These are phyloP conservation scores for Perdix hodgsoniae DNA, from an alignment of 2,797 vertebrate species.

Conservation along the genomic window DNA sequence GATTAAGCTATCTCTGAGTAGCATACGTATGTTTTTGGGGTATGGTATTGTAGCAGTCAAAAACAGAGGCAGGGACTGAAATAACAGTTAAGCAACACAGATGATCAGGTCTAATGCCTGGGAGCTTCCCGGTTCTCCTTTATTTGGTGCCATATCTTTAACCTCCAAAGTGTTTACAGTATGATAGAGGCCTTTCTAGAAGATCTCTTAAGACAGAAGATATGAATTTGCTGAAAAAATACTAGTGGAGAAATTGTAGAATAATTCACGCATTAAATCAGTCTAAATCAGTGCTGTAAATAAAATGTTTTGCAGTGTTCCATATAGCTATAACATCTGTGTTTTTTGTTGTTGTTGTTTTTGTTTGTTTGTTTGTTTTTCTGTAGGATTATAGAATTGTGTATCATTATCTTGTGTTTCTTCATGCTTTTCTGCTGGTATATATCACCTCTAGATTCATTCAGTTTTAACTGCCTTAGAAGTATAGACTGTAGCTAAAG, in stretches of 20 bases:
- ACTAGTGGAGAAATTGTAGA: not conserved
- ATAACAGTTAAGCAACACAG: not conserved
- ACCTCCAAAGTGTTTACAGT: not conserved
- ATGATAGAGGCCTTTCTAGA: not conserved
- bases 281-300: not conserved
- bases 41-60: not conserved
- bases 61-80: not conserved
- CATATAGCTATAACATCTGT: not conserved
- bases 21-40: not conserved
- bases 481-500: slow-evolving; percentile 30
- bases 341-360: too few species aligned
- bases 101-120: not conserved
- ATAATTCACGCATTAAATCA: not conserved
- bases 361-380: too few species aligned
- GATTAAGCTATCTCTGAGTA: not conserved
- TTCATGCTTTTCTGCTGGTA: not conserved
- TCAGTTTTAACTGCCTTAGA: slow-evolving; percentile 29
- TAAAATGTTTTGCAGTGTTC: not conserved
- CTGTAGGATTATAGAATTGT: not conserved
- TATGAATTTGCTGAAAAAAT: not conserved
- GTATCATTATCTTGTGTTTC: slow-evolving; percentile 19
- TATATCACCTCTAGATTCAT: not conserved
- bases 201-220: not conserved
- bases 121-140: not conserved
- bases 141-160: not conserved